Evolutionary conservation across 2,888 invertebrate genomes (phyloP).

Genomic region (Polymixis flavicincta): DNA sequence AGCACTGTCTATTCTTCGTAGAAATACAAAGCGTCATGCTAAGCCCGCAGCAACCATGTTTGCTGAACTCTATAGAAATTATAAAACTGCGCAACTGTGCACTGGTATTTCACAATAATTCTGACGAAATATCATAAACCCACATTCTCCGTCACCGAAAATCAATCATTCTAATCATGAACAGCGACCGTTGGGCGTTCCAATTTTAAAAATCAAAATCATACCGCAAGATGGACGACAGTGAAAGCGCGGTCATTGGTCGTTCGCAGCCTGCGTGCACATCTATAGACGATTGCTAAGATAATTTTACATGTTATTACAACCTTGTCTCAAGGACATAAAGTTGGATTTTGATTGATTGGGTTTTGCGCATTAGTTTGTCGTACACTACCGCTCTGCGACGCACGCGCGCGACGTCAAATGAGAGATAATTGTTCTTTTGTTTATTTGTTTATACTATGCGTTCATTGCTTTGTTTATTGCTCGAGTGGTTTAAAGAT

Average conservation of each 20-base stretch:
- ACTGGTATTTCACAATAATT: background rate
- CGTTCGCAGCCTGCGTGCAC: conserved; percentile 85
- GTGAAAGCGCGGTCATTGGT: conserved; percentile 91
- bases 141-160: conserved; percentile 26
- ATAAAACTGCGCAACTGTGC: no score
- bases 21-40: no score
- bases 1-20: no score
- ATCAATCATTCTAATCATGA: conserved; percentile 65
- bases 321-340: background rate
- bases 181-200: conserved; percentile 76
- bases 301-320: conserved; percentile 40
- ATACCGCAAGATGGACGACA: conserved; percentile 83
- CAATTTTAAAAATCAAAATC: conserved; percentile 85
- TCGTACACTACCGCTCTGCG: conserved; percentile 72
- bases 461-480: conserved; percentile 65
- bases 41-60: no score
- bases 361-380: conserved; percentile 35
- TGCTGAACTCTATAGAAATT: background rate
- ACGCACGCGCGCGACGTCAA: conserved; percentile 82
- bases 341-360: conserved; percentile 23
- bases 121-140: conserved; percentile 39
- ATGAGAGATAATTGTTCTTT: conserved; percentile 88
- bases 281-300: conserved; percentile 80
- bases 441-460: conserved; percentile 80
- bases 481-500: conserved; percentile 59